These are phyloP conservation scores for Eurystomus gularis DNA, from an alignment of 2,113 vertebrate genomes.

Conservation along the genomic window DNA sequence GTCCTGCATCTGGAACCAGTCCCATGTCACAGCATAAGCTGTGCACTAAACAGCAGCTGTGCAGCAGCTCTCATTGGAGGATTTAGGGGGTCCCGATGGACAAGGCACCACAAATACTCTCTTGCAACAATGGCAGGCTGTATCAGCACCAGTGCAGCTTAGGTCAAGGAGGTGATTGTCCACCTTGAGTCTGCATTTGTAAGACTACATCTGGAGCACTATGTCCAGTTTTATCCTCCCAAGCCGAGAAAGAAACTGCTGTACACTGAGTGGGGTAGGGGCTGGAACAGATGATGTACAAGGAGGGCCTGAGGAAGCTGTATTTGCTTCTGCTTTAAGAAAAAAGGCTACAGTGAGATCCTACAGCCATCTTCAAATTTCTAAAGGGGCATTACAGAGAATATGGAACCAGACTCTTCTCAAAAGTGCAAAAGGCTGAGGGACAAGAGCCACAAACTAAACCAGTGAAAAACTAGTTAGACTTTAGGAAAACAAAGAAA, in stretches of 20 bases:
- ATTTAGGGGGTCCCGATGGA: background rate
- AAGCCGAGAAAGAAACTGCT: background rate
- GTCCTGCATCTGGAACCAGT: background rate
- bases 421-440: background rate
- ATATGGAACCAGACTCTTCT: background rate
- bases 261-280: background rate
- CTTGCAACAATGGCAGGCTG: background rate
- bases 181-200: background rate
- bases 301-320: background rate
- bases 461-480: background rate
- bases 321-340: background rate
- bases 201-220: background rate
- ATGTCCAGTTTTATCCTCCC: background rate
- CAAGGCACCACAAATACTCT: background rate
- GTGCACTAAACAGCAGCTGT: background rate
- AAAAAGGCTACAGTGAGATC: background rate
- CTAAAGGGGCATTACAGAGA: background rate
- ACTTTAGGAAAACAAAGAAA: background rate
- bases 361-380: background rate
- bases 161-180: background rate
- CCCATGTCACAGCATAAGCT: background rate
- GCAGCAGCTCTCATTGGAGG: background rate
- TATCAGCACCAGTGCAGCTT: background rate
- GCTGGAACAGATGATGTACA: background rate
- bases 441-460: background rate